These are phyloP conservation scores for Rhimphoctona megacephalus DNA, from an alignment of 2,888 invertebrate species.

Conservation along the genomic window DNA sequence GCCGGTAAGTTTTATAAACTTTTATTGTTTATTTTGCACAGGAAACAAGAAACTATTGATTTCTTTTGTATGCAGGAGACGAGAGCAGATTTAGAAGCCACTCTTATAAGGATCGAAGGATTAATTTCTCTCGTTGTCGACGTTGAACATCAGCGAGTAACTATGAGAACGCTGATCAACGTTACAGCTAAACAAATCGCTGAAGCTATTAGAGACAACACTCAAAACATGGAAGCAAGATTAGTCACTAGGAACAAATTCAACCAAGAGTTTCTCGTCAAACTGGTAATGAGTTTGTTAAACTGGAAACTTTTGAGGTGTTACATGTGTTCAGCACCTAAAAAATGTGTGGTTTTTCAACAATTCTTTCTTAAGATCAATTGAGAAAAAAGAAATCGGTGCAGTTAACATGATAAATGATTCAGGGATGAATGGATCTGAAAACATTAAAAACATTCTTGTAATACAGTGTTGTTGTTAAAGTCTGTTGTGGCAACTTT, in stretches of 20 bases:
- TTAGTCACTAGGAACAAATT: slow-evolving; percentile 84
- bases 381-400: not conserved
- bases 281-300: slow-evolving; percentile 77
- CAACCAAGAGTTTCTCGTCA: slow-evolving; percentile 84
- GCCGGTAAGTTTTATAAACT: slow-evolving; percentile 74
- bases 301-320: not conserved
- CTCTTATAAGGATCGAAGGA: slow-evolving; percentile 83
- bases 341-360: too few relatives aligned
- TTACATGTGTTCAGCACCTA: too few relatives aligned
- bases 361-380: not conserved
- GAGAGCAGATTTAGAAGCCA: slow-evolving; percentile 82
- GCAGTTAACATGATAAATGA: too few relatives aligned
- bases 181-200: slow-evolving; percentile 83
- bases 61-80: slow-evolving; percentile 78
- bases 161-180: slow-evolving; percentile 83
- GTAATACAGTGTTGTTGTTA: too few relatives aligned
- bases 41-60: slow-evolving; percentile 1
- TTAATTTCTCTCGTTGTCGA: slow-evolving; percentile 84
- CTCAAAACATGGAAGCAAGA: slow-evolving; percentile 82
- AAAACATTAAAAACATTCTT: too few relatives aligned
- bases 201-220: slow-evolving; percentile 82
- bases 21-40: not conserved
- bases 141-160: slow-evolving; percentile 84
- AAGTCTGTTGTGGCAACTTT: too few relatives aligned
- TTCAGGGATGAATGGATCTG: too few relatives aligned